Conservation (phyloP, 2,888 invertebrate species). For the Nasonia oneida region DNA sequence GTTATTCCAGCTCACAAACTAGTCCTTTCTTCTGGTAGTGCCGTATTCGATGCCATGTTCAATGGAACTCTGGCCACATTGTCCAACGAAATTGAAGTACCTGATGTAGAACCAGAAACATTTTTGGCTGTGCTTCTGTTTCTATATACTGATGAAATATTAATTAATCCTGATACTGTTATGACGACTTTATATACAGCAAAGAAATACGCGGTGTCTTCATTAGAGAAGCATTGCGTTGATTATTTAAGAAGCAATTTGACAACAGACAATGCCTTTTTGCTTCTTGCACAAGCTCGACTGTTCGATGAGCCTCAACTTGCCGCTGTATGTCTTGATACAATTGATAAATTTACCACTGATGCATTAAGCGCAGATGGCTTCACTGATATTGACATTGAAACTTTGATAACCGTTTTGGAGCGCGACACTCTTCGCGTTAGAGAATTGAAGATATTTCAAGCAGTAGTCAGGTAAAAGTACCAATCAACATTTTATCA, state of each 20-base stretch:
- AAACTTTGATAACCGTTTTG: constrained; percentile 88
- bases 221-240: constrained; percentile 90
- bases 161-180: constrained; percentile 91
- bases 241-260: constrained; percentile 88
- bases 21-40: constrained; percentile 89
- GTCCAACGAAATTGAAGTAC: constrained; percentile 87
- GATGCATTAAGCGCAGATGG: constrained; percentile 90
- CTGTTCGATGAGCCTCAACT: constrained; percentile 91
- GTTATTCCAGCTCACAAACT: constrained; percentile 90
- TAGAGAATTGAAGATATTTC: constrained; percentile 88
- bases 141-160: constrained; percentile 90
- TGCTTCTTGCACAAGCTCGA: constrained; percentile 88
- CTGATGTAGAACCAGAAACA: constrained; percentile 91
- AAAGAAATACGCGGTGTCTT: constrained; percentile 92
- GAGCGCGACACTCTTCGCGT: constrained; percentile 90
- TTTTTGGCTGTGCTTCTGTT: constrained; percentile 88
- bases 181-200: constrained; percentile 93
- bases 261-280: constrained; percentile 90
- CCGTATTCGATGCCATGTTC: constrained; percentile 93
- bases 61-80: constrained; percentile 87
- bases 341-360: constrained; percentile 90
- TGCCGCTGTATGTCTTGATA: constrained; percentile 89
- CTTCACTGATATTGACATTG: constrained; percentile 90
- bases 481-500: constrained; percentile 1
- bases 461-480: constrained; percentile 83